Evolutionary conservation across 2,797 vertebrate species (phyloP).

Genomic region (Lithobates sylvaticus): DNA sequence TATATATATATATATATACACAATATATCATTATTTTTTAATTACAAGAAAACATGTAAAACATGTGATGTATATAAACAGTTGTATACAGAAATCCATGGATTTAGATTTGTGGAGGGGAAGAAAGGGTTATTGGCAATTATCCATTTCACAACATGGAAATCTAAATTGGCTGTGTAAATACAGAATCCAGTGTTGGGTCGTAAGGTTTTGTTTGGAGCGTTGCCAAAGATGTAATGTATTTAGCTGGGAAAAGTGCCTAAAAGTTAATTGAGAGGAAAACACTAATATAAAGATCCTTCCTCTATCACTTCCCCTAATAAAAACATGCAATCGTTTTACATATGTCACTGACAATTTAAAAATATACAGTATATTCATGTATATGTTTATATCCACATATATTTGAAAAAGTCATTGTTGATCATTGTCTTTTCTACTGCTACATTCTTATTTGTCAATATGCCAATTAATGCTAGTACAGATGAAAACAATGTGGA

Average conservation of each 20-base stretch:
- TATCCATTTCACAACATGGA: slow-evolving; percentile 80
- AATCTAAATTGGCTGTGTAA: slow-evolving; percentile 82
- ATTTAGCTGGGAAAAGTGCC: slow-evolving; percentile 86
- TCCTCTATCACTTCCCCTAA: slow-evolving; percentile 67
- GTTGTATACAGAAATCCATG: not conserved
- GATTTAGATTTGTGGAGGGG: slow-evolving; percentile 21
- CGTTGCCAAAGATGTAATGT: slow-evolving; percentile 82
- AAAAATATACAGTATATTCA: slow-evolving; percentile 69
- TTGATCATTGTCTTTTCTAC: not conserved
- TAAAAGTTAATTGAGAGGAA: slow-evolving; percentile 87
- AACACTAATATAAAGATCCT: slow-evolving; percentile 81
- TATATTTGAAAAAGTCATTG: not conserved
- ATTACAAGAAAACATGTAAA: not conserved
- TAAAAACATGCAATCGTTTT: slow-evolving; percentile 70
- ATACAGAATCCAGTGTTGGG: slow-evolving; percentile 78
- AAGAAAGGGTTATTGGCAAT: slow-evolving; percentile 75
- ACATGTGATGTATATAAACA: not conserved
- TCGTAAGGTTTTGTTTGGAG: slow-evolving; percentile 82
- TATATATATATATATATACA: no score
- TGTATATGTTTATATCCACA: slow-evolving; percentile 59
- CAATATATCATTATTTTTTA: not conserved
- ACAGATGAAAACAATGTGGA: not conserved
- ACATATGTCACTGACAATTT: slow-evolving; percentile 76
- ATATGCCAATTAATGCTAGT: not conserved
- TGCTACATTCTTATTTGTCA: not conserved